phyloP scores from a whole-genome alignment of 1,140 invertebrate genomes.

The Hetaerina americana region DNA sequence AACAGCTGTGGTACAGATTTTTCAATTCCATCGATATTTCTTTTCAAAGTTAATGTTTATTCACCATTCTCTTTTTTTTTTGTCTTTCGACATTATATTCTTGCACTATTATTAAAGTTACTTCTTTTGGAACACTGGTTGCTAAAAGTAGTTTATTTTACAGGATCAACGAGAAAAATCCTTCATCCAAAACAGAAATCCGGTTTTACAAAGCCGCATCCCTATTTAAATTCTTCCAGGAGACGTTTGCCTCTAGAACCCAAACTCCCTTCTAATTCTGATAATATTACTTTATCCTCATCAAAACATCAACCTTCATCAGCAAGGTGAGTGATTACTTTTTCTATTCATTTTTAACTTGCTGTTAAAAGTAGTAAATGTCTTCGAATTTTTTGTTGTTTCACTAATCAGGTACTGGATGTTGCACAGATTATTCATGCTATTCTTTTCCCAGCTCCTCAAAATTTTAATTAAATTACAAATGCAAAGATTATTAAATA shows the following conservation, averaged over 20 bases:
- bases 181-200: not conserved
- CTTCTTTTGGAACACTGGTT: too few relatives aligned
- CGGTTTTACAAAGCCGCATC: not conserved
- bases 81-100: too few relatives aligned
- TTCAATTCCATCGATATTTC: too few relatives aligned
- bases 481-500: not conserved
- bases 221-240: not conserved
- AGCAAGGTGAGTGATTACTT: not conserved
- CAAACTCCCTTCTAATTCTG: not conserved
- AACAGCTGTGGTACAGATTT: too few relatives aligned
- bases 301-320: not conserved
- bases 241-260: not conserved
- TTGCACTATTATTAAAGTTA: too few relatives aligned
- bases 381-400: too few relatives aligned
- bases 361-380: too few relatives aligned
- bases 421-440: too few relatives aligned
- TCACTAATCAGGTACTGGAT: too few relatives aligned
- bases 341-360: not conserved
- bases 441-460: not conserved
- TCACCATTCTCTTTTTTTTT: too few relatives aligned
- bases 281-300: not conserved
- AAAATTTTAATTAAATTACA: not conserved
- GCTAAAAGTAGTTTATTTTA: not conserved
- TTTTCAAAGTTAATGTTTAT: too few relatives aligned
- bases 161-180: not conserved